phyloP scores from a whole-genome alignment of 92 coral and sea anemone genomes.

The Galaxea fascicularis region DNA sequence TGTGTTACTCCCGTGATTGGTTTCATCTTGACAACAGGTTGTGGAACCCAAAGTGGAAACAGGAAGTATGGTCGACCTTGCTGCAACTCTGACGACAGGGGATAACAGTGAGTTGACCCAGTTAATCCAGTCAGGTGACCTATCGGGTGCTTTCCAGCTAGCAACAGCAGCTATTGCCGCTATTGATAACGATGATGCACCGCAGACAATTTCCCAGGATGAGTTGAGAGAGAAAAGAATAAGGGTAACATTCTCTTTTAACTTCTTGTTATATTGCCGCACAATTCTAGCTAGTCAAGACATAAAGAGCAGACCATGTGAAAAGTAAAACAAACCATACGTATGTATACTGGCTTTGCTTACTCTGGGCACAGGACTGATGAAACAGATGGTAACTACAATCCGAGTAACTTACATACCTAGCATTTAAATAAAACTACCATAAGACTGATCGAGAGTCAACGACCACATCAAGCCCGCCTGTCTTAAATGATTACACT shows the following conservation, averaged over 20 bases:
- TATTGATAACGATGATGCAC: slow-evolving; percentile 9
- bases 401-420: too few relatives aligned
- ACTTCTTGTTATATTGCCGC: not conserved
- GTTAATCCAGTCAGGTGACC: slow-evolving; percentile 48
- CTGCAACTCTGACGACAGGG: slow-evolving; percentile 39
- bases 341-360: too few relatives aligned
- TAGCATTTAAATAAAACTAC: too few relatives aligned
- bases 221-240: slow-evolving; percentile 3
- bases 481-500: too few relatives aligned
- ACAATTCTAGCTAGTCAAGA: too few relatives aligned
- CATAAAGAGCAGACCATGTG: too few relatives aligned
- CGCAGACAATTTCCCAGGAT: not conserved
- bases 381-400: too few relatives aligned
- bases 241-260: slow-evolving; percentile 7
- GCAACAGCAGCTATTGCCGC: slow-evolving; percentile 49
- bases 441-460: too few relatives aligned
- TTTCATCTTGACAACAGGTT: not conserved
- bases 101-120: slow-evolving; percentile 32
- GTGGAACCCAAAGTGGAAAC: not conserved
- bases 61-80: not conserved
- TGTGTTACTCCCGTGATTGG: too few relatives aligned
- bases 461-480: too few relatives aligned
- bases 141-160: slow-evolving; percentile 41
- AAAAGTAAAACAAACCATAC: too few relatives aligned
- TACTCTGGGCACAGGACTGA: too few relatives aligned